Conservation (phyloP, 2,888 invertebrate genomes). For the Catocala sponsa region DNA sequence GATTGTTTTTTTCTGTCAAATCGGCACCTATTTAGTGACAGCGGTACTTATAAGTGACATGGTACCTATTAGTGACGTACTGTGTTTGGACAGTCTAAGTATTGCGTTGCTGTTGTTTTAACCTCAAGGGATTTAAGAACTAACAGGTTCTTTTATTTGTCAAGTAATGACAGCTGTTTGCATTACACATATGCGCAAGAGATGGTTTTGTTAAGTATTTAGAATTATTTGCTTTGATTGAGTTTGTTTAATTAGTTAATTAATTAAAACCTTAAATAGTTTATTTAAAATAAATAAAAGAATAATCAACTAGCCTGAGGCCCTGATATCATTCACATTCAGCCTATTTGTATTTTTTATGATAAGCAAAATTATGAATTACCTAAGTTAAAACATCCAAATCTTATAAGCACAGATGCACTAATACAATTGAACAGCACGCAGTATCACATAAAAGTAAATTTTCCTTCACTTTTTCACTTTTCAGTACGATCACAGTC, state of each 20-base stretch:
- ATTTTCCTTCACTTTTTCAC: conserved; percentile 40
- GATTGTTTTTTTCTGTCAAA: conserved; percentile 76
- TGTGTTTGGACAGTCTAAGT: conserved; percentile 75
- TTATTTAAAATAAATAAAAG: not conserved
- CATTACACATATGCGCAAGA: conserved; percentile 63
- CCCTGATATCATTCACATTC: conserved; percentile 1
- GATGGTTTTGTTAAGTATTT: conserved; percentile 43
- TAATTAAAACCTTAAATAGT: not conserved
- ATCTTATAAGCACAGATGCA: conserved; percentile 38
- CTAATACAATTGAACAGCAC: conserved; percentile 38
- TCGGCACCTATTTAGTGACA: conserved; percentile 64
- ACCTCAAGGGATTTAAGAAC: conserved; percentile 78
- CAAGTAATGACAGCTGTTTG: conserved; percentile 81
- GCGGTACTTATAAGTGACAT: conserved; percentile 23
- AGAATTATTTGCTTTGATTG: conserved; percentile 25
- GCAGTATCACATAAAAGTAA: conserved; percentile 32
- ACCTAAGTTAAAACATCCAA: conserved; percentile 36
- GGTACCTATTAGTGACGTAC: conserved; percentile 78
- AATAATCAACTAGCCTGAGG: not conserved
- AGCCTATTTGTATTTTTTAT: conserved; percentile 10
- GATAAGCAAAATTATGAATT: not conserved
- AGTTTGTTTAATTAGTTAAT: conserved; percentile 14
- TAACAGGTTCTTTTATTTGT: conserved; percentile 82
- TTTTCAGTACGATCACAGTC: conserved; percentile 48
- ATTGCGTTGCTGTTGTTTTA: conserved; percentile 84